Conservation (phyloP, 2,113 vertebrate genomes). For the Pseudonaja textilis region DNA sequence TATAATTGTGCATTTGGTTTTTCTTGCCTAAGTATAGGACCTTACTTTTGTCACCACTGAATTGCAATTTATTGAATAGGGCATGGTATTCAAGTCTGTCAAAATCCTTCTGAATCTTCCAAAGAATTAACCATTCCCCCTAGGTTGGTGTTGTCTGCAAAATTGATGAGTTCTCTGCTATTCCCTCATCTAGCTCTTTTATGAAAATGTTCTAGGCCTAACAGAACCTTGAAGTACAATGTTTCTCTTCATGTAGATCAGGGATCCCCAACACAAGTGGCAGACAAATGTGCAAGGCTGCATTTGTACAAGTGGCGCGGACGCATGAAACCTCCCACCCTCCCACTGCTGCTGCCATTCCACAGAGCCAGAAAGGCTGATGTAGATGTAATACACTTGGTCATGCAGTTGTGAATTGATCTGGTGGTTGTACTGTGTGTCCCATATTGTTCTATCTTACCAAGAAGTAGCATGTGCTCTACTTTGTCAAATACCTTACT, state of each 20-base stretch:
- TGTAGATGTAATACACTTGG: neutral
- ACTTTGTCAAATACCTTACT: neutral
- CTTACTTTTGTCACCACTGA: too few relatives aligned
- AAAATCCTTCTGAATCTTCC: too few relatives aligned
- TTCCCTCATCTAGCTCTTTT: neutral
- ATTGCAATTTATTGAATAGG: too few relatives aligned
- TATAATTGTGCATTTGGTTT: too few relatives aligned
- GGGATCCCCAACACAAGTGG: neutral
- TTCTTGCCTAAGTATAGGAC: too few relatives aligned
- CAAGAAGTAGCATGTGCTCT: neutral
- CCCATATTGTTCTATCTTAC: neutral
- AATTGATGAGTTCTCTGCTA: neutral
- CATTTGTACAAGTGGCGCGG: neutral
- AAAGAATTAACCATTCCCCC: neutral
- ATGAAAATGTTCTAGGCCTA: neutral
- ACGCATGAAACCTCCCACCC: neutral
- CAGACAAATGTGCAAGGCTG: neutral
- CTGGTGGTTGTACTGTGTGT: neutral
- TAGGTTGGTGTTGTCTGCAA: neutral
- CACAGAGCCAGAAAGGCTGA: neutral
- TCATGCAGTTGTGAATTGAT: neutral
- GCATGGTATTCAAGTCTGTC: too few relatives aligned
- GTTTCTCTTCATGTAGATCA: neutral
- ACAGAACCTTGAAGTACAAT: neutral
- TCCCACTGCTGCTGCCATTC: neutral